Evolutionary conservation across 2,113 vertebrate genomes (phyloP).

Genomic region (Vombatus ursinus): DNA sequence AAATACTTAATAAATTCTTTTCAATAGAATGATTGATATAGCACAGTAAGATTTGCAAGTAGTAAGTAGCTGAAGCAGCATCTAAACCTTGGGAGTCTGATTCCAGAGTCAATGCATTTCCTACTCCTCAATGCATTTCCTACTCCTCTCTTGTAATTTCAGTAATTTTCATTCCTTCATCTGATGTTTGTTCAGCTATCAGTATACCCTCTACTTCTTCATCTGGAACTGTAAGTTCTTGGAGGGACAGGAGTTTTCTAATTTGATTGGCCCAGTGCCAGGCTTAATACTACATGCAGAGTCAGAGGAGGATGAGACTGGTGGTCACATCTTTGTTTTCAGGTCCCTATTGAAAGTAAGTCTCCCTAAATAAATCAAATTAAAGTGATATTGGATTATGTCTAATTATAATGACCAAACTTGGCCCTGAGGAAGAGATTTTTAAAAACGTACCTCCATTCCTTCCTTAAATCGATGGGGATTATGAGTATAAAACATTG

Average conservation of each 20-base stretch:
- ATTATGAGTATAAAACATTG: not conserved
- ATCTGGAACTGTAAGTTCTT: not conserved
- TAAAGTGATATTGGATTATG: not conserved
- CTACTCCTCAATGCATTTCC: not conserved
- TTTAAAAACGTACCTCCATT: not conserved
- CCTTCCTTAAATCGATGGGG: not conserved
- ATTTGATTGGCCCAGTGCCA: not conserved
- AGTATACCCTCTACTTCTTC: conserved; percentile 16
- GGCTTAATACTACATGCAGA: not conserved
- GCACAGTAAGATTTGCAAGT: not conserved
- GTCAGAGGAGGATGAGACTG: not conserved
- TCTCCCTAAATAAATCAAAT: not conserved
- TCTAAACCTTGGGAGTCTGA: not conserved
- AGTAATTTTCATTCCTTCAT: not conserved
- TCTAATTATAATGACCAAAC: not conserved
- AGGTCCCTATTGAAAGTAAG: not conserved
- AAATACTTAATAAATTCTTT: not conserved
- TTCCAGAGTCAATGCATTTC: not conserved
- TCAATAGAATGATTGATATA: not conserved
- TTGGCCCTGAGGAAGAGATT: not conserved
- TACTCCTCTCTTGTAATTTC: not conserved
- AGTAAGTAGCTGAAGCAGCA: not conserved
- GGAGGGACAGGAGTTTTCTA: not conserved
- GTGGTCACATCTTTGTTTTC: not conserved
- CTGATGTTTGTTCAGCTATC: conserved; percentile 18